Conservation (phyloP, 1,140 invertebrate species). For the Drosophila ananassae region DNA sequence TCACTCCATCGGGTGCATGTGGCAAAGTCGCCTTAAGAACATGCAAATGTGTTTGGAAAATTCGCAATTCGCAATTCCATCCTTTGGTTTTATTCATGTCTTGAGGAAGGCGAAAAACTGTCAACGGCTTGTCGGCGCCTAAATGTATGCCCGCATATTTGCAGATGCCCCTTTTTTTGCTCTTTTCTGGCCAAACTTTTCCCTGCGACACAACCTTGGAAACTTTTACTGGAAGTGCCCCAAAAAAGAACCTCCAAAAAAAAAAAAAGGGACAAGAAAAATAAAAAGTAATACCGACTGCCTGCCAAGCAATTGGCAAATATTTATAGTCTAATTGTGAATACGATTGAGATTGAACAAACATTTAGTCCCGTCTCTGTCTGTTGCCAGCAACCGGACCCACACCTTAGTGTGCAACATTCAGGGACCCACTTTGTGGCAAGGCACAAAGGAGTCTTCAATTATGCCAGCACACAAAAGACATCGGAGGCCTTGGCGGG, state of each 20-base stretch:
- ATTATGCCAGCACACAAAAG: slow-evolving; percentile 51
- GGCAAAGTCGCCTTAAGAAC: slow-evolving; percentile 58
- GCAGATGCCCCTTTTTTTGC: slow-evolving; percentile 34
- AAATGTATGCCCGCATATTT: slow-evolving; percentile 76
- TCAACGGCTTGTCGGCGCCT: slow-evolving; percentile 68
- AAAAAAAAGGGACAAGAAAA: slow-evolving; percentile 1
- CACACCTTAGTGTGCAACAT: slow-evolving; percentile 25
- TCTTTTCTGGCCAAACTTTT: slow-evolving; percentile 47
- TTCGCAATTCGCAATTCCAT: slow-evolving; percentile 4
- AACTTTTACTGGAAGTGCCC: slow-evolving; percentile 42
- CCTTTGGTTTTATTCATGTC: slow-evolving; percentile 2
- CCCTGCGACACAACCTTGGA: slow-evolving; percentile 34
- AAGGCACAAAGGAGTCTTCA: slow-evolving; percentile 57
- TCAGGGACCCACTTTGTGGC: slow-evolving; percentile 27
- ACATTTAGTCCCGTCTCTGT: slow-evolving; percentile 8
- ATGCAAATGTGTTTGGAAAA: slow-evolving; percentile 62
- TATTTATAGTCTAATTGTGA: slow-evolving; percentile 75
- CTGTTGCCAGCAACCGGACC: neutral
- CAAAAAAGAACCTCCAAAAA: slow-evolving; percentile 11
- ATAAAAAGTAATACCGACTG: slow-evolving; percentile 23
- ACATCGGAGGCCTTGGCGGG: neutral
- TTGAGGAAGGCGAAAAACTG: slow-evolving; percentile 57
- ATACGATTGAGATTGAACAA: slow-evolving; percentile 54
- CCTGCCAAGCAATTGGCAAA: slow-evolving; percentile 55
- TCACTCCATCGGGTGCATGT: slow-evolving; percentile 46